Conservation (phyloP, 2,888 invertebrate genomes). For the Noctuana brunneofusca region DNA sequence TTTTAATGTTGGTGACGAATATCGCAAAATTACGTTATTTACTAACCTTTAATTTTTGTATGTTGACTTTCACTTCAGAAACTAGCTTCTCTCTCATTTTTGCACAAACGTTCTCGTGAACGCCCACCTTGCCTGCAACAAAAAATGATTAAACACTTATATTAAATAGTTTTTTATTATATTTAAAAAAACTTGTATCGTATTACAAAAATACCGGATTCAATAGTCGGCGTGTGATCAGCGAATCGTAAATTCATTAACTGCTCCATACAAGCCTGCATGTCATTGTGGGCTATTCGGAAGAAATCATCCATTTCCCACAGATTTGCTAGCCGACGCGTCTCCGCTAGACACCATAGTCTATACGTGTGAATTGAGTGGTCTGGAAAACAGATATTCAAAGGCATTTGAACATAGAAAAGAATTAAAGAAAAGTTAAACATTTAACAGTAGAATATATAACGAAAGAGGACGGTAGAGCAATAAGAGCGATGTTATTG, state of each 20-base stretch:
- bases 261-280: slow-evolving; percentile 84
- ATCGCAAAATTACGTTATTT: too few relatives aligned
- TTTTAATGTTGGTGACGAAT: too few relatives aligned
- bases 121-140: slow-evolving; percentile 83
- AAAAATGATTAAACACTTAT: neutral
- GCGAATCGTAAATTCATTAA: slow-evolving; percentile 82
- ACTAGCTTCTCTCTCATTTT: slow-evolving; percentile 91
- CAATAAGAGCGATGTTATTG: too few relatives aligned
- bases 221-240: slow-evolving; percentile 83
- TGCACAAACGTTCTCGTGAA: slow-evolving; percentile 90
- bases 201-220: slow-evolving; percentile 58
- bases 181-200: neutral
- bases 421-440: too few relatives aligned
- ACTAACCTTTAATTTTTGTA: slow-evolving; percentile 87
- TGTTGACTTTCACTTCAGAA: slow-evolving; percentile 90
- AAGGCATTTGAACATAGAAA: too few relatives aligned
- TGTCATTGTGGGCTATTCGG: slow-evolving; percentile 85
- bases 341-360: slow-evolving; percentile 89
- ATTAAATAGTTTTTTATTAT: too few relatives aligned
- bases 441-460: too few relatives aligned
- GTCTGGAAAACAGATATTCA: too few relatives aligned
- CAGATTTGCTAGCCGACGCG: slow-evolving; percentile 86
- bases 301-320: slow-evolving; percentile 92
- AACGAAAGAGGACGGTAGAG: too few relatives aligned
- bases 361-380: slow-evolving; percentile 91